Percentiles rank a stretch among this genome's conserved stretches.
Evolutionary conservation across 2,113 vertebrate species (phyloP).

Genomic region (Scolopax mira): DNA sequence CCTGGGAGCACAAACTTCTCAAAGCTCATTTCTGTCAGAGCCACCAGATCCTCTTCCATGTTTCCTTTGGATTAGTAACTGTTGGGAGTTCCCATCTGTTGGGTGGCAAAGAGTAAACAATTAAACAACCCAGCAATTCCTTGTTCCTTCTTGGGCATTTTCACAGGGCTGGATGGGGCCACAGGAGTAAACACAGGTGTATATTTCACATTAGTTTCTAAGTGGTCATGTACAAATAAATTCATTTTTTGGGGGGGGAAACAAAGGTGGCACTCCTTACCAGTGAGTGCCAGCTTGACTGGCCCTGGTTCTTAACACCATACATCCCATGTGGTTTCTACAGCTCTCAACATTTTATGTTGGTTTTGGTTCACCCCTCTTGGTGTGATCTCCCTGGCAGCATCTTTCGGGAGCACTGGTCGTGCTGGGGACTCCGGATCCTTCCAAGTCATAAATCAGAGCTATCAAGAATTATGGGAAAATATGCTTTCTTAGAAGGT

Average conservation of each 20-base stretch:
- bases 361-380: neutral
- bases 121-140: conserved; percentile 37
- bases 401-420: neutral
- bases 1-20: neutral
- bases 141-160: neutral
- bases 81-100: conserved; percentile 41
- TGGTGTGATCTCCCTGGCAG: neutral
- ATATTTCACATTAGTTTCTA: neutral
- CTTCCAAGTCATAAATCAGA: neutral
- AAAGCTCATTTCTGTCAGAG: neutral
- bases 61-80: conserved; percentile 37
- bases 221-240: neutral
- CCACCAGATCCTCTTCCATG: neutral
- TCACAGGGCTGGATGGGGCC: neutral
- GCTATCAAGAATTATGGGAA: neutral
- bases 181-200: neutral
- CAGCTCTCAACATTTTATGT: neutral
- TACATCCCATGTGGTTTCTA: neutral
- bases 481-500: neutral
- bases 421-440: neutral
- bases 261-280: neutral
- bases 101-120: conserved; percentile 45
- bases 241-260: neutral
- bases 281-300: neutral
- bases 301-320: neutral